Evolutionary conservation across 2,888 invertebrate genomes (phyloP).

Genomic region (Caenorhabditis doughertyi): DNA sequence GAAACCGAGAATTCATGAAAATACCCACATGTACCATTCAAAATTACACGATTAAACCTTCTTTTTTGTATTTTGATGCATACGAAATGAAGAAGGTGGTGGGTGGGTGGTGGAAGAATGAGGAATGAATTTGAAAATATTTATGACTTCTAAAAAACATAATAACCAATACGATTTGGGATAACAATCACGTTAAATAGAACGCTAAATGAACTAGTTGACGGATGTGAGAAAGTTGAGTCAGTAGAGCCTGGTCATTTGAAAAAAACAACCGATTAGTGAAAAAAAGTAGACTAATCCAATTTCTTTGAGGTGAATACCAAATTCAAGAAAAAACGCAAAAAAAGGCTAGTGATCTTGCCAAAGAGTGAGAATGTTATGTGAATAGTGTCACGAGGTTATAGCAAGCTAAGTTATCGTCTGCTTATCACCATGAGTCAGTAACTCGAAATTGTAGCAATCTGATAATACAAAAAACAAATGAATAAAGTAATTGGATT

Average conservation of each 20-base stretch:
- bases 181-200: constrained; percentile 11
- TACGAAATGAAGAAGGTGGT: not conserved
- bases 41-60: constrained; percentile 2
- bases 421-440: constrained; percentile 25
- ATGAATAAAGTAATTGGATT: constrained; percentile 15
- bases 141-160: constrained; percentile 2
- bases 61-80: constrained; percentile 14
- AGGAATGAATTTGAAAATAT: not conserved
- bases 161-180: not conserved
- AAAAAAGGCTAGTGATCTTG: not conserved
- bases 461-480: constrained; percentile 24
- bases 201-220: constrained; percentile 30
- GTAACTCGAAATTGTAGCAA: constrained; percentile 18
- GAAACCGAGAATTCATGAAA: constrained; percentile 12
- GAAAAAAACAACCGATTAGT: constrained; percentile 46
- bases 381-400: constrained; percentile 4
- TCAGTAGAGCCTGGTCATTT: not conserved
- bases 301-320: constrained; percentile 26
- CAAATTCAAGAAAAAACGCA: constrained; percentile 12
- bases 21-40: not conserved
- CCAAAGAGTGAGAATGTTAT: not conserved
- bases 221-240: constrained; percentile 32
- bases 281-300: constrained; percentile 49
- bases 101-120: not conserved
- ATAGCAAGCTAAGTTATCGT: constrained; percentile 3